Evolutionary conservation across 2,797 vertebrate genomes (phyloP).

Genomic region (Pitangus sulphuratus): DNA sequence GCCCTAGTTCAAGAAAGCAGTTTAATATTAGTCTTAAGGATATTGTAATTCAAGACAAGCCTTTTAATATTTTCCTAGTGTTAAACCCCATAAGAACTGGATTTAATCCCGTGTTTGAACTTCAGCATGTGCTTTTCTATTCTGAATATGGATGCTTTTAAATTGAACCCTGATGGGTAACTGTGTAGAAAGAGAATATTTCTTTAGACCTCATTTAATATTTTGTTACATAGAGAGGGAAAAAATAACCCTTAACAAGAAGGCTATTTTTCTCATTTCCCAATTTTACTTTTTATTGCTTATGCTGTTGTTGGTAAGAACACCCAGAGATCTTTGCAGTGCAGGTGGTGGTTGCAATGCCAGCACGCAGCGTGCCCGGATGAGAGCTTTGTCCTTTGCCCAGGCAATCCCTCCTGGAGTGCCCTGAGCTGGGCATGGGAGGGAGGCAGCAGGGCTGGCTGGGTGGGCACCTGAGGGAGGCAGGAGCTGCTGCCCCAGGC

Average conservation of each 20-base stretch:
- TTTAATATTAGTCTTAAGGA: neutral
- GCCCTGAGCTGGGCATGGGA: accelerated
- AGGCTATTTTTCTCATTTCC: neutral
- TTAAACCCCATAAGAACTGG: neutral
- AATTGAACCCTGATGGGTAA: neutral
- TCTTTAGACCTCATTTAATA: neutral
- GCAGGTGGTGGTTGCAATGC: accelerated
- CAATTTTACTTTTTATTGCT: neutral
- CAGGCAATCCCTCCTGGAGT: neutral
- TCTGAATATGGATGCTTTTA: neutral
- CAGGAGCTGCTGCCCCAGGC: neutral
- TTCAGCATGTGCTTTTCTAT: neutral
- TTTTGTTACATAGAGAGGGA: neutral
- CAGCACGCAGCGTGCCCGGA: accelerated
- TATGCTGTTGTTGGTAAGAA: accelerated
- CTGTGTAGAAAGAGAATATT: neutral
- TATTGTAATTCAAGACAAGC: neutral
- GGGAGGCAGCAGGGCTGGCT: neutral
- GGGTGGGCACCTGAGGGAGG: accelerated
- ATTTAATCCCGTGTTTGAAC: neutral
- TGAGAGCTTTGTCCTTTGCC: neutral
- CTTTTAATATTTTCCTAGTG: neutral
- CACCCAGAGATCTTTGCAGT: neutral
- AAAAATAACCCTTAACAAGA: neutral
- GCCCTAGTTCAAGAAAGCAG: neutral